Percentiles rank a stretch among this genome's conserved stretches.
Evolutionary conservation across 2,113 vertebrate species (phyloP).

Genomic region (Cyanistes caeruleus): DNA sequence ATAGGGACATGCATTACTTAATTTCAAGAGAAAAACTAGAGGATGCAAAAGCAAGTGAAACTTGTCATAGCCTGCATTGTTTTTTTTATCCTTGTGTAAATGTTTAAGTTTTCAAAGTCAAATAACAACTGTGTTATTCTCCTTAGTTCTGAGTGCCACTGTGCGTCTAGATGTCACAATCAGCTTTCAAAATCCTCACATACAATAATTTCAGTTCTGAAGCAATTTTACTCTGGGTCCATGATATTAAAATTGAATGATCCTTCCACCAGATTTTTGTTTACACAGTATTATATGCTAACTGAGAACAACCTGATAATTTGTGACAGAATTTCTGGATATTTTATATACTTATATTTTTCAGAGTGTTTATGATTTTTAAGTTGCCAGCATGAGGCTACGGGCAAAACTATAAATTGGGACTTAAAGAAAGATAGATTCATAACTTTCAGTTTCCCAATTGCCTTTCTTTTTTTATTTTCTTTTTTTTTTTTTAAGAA

Average conservation of each 20-base stretch:
- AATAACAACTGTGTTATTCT: not conserved
- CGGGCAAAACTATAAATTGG: not conserved
- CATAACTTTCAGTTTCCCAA: not conserved
- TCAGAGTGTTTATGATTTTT: not conserved
- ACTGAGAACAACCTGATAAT: not conserved
- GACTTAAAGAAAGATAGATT: slow-evolving; percentile 5
- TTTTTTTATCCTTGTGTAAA: not conserved
- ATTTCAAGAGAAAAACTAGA: not conserved
- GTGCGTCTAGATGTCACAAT: not conserved
- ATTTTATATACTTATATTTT: not conserved
- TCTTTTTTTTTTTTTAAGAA: not conserved
- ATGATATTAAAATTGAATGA: not conserved
- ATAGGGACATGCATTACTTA: not conserved
- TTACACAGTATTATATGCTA: not conserved
- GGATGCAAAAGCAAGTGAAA: not conserved
- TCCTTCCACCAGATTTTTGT: not conserved
- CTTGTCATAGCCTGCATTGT: not conserved
- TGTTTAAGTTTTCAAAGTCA: not conserved
- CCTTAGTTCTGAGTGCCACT: not conserved
- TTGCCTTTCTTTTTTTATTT: not conserved
- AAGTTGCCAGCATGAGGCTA: not conserved
- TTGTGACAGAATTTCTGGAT: not conserved
- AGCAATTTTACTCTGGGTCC: not conserved
- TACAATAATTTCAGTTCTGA: not conserved
- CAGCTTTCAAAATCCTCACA: not conserved